These are phyloP conservation scores for Galerucella nymphaeae DNA, from an alignment of 2,888 invertebrate genomes.

Conservation along the genomic window DNA sequence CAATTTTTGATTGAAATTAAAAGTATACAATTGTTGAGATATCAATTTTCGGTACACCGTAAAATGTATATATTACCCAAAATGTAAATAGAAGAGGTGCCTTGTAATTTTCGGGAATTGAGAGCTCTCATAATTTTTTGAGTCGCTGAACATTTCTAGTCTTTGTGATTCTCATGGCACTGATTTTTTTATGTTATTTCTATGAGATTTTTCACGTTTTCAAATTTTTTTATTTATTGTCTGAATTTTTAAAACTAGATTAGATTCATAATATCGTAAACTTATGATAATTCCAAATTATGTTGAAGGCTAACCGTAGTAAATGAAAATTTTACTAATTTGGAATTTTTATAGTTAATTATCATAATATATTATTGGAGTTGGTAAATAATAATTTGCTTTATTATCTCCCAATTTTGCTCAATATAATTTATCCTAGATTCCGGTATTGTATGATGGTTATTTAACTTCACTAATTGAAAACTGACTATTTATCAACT, in stretches of 20 bases:
- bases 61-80: constrained; percentile 42
- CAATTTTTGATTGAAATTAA: no score
- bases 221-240: constrained; percentile 36
- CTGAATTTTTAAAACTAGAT: constrained; percentile 19
- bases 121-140: constrained; percentile 46
- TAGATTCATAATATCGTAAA: constrained; percentile 28
- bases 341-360: neutral
- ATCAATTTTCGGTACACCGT: neutral
- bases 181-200: constrained; percentile 46
- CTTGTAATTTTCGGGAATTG: constrained; percentile 53
- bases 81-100: constrained; percentile 51
- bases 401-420: no score
- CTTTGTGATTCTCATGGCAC: constrained; percentile 53
- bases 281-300: neutral
- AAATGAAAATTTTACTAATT: neutral
- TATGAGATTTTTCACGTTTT: constrained; percentile 38
- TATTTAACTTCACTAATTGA: no score
- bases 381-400: neutral
- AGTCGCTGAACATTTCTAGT: constrained; percentile 55
- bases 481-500: neutral
- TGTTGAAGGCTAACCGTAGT: neutral
- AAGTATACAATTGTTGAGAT: neutral
- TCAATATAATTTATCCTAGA: no score
- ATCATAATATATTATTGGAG: neutral
- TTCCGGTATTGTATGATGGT: no score